Conservation (phyloP, 2,888 invertebrate species). For the Allolobophora icterica region DNA sequence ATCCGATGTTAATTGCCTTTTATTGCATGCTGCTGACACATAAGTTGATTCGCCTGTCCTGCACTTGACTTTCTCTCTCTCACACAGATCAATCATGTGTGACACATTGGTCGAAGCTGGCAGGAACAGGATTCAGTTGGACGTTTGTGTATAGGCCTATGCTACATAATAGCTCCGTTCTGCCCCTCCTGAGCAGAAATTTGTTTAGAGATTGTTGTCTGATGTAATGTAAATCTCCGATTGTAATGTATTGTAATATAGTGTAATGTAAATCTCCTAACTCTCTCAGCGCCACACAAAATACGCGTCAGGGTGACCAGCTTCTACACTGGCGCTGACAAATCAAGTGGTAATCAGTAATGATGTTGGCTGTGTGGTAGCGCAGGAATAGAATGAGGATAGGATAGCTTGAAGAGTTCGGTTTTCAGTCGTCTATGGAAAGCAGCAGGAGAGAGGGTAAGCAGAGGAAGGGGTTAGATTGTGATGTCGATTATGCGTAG, state of each 20-base stretch:
- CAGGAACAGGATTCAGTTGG: background rate
- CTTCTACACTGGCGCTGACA: background rate
- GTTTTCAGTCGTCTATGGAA: no score
- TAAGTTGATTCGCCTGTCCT: background rate
- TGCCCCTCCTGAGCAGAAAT: background rate
- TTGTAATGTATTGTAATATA: no score
- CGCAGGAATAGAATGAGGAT: no score
- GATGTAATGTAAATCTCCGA: no score
- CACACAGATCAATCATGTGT: background rate
- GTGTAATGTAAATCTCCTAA: background rate
- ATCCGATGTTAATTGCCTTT: background rate
- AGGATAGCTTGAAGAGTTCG: no score
- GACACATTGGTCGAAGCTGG: background rate
- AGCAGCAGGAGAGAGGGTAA: no score
- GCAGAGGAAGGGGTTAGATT: background rate
- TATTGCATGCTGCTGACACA: background rate
- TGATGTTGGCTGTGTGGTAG: no score
- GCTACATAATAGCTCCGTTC: background rate
- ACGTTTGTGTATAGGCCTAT: no score
- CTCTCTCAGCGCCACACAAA: background rate
- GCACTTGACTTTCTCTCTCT: background rate
- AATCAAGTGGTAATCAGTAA: background rate
- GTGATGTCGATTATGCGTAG: background rate
- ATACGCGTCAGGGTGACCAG: background rate
- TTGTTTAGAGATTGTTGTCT: no score